These are phyloP conservation scores for Eubasilissa regina DNA, from an alignment of 1,140 invertebrate genomes.

Conservation along the genomic window DNA sequence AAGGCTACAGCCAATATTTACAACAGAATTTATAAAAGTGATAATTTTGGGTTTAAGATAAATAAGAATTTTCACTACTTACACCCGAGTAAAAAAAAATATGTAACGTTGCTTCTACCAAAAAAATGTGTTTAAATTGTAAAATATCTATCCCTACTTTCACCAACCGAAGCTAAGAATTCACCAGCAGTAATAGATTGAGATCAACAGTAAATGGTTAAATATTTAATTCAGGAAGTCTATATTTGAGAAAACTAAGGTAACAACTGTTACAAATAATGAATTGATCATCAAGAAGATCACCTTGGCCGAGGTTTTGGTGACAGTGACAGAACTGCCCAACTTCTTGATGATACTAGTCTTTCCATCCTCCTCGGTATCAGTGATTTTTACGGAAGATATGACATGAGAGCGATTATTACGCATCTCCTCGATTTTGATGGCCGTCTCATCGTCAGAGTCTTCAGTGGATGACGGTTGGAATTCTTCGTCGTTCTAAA, in stretches of 20 bases:
- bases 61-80: no score
- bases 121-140: no score
- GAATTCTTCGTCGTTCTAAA: slow-evolving; percentile 57
- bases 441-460: slow-evolving; percentile 54
- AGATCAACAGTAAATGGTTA: not conserved
- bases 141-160: no score
- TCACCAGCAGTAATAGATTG: not conserved
- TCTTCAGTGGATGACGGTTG: slow-evolving; percentile 52
- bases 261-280: not conserved
- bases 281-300: not conserved
- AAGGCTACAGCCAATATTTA: no score
- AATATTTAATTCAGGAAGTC: not conserved
- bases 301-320: slow-evolving; percentile 46
- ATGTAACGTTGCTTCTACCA: no score
- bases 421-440: slow-evolving; percentile 49
- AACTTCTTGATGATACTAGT: slow-evolving; percentile 48
- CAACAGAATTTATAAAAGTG: no score
- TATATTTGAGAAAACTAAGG: not conserved
- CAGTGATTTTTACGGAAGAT: not conserved
- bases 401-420: slow-evolving; percentile 13
- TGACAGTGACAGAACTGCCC: slow-evolving; percentile 49
- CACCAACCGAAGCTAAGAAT: not conserved
- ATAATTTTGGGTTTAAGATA: no score
- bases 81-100: no score
- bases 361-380: slow-evolving; percentile 37